These are phyloP conservation scores for Nasonia oneida DNA, from an alignment of 2,888 invertebrate genomes.

Conservation along the genomic window DNA sequence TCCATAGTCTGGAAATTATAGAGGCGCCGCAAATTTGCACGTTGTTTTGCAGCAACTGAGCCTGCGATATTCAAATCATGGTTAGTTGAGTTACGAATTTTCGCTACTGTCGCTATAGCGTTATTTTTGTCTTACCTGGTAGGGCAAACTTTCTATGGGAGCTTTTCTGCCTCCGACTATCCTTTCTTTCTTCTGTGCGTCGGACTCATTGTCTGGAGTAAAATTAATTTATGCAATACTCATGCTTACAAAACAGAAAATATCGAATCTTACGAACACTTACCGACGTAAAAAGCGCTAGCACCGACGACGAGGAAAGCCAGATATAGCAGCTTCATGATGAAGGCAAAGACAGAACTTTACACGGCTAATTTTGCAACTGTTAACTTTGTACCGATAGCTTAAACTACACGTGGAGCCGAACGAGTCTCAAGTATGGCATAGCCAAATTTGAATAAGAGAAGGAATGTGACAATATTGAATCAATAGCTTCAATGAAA, in stretches of 20 bases:
- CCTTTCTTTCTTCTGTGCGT: not conserved
- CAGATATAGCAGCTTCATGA: conserved; percentile 6
- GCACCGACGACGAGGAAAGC: not conserved
- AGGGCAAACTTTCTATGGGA: not conserved
- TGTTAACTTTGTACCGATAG: conserved; percentile 17
- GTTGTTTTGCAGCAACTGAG: conserved; percentile 7
- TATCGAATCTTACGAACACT: not conserved
- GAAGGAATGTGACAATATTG: not conserved
- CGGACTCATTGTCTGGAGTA: not conserved
- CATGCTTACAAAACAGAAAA: not conserved
- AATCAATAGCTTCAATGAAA: not conserved
- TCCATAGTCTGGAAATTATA: conserved; percentile 48
- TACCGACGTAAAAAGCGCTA: not conserved
- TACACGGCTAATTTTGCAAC: not conserved
- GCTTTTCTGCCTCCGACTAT: conserved; percentile 30
- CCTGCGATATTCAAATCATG: not conserved
- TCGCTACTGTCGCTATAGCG: not conserved
- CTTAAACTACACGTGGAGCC: not conserved
- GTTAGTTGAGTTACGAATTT: not conserved
- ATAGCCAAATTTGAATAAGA: not conserved
- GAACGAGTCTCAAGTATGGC: not conserved
- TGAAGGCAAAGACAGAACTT: not conserved
- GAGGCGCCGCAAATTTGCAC: conserved; percentile 41
- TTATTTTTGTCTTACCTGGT: conserved; percentile 31
- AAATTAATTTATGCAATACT: not conserved